Base-by-base conservation (phyloP, 2,113 vertebrate species). In the Chionomys nivalis region DNA sequence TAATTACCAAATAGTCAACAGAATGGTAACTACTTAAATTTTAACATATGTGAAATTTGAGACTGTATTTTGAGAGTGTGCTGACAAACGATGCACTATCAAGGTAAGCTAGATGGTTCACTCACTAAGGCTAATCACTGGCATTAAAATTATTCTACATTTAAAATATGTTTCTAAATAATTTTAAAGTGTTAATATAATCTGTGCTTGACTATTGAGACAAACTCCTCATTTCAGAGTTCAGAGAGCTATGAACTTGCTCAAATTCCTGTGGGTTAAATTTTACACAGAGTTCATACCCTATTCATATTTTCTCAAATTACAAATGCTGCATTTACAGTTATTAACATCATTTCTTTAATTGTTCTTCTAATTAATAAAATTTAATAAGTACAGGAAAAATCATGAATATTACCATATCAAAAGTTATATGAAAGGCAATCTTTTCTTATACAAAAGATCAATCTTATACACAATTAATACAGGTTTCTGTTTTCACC, bases 291-390 rank as follows among this genome's bases (percentile, higher is more conserved):
- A 14, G 68, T 10, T 79, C 7, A 82, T 77, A 23, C 47, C 81
- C 92, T 70, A 95, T 33, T 85, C 52, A 83, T 90, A 14, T 83
- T 66, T 90, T 81, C 68, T 83, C 31, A 94, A 52, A 3, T 79
- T 39, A 91, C 0, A 87, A 89, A 94, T 1, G 82, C 23, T 14
- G 76, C 78, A 52, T n/a, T 5, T 70, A n/a, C 5, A 87, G 16
- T 65, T 65, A 92, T 87, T 86, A 77, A 17, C 44, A 82, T 61
- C 0, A 86, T 73, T 93, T 88, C 39, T 72, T 94, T 13, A 36
- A 79, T 1, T 31, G 78, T 78, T 81, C 49, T 2, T 90, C 14
- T 93, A 33, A 93, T 79, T 90, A 17, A 72, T 70, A 94, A 96
- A 95, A 90, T 55, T 66, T 70, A 4, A 58, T 52, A 77, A 7